phyloP scores from a whole-genome alignment of 2,888 invertebrate species.

The Noctua janthe region DNA sequence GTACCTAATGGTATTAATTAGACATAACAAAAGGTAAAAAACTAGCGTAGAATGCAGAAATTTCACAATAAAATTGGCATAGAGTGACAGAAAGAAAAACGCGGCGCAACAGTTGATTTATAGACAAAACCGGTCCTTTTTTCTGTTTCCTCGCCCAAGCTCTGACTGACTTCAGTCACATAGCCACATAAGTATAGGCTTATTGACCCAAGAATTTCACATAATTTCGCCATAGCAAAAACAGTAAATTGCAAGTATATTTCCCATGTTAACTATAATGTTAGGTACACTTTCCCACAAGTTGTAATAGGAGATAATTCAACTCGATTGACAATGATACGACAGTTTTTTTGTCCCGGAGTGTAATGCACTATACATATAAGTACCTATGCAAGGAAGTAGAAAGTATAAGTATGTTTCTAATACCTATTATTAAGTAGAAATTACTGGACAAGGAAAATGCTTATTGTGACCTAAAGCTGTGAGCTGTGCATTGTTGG shows the following conservation, averaged over 20 bases:
- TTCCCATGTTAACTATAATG: conserved; percentile 59
- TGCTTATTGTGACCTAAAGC: conserved; percentile 21
- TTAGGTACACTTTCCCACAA: conserved; percentile 59
- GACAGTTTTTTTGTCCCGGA: conserved; percentile 64
- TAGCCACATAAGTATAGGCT: conserved; percentile 7
- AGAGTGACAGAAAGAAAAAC: neutral
- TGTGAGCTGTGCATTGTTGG: conserved; percentile 4
- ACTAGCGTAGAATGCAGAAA: neutral
- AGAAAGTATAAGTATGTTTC: conserved; percentile 71
- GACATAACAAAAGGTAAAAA: neutral
- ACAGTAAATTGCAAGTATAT: conserved; percentile 45
- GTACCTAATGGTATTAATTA: neutral
- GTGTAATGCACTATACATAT: conserved; percentile 49
- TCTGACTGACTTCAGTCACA: neutral
- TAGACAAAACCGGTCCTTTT: neutral
- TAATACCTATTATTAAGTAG: conserved; percentile 58
- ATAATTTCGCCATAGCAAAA: conserved; percentile 51
- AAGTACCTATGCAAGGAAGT: conserved; percentile 49
- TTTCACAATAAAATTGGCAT: neutral
- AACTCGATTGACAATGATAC: conserved; percentile 66
- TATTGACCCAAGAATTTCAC: conserved; percentile 54
- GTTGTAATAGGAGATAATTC: conserved; percentile 62
- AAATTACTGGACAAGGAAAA: conserved; percentile 41
- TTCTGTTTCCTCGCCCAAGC: neutral
- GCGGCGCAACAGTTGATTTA: neutral